A percentile compares a stretch with the other conserved stretches of the same genome.
Evolutionary conservation across 2,888 invertebrate genomes (phyloP).

Genomic region (Antheraea assamensis): DNA sequence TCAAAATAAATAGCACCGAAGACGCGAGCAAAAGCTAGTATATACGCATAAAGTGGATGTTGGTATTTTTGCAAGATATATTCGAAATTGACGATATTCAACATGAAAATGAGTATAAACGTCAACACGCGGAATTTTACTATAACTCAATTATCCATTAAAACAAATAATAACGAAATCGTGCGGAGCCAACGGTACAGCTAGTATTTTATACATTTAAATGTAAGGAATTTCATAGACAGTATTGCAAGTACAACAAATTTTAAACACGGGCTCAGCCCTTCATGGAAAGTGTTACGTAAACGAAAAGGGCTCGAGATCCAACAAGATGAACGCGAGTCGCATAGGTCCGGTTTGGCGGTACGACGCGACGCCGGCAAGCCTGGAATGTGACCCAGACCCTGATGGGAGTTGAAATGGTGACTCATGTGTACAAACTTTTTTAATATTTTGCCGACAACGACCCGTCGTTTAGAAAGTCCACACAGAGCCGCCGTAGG

Average conservation of each 20-base stretch:
- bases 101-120: no score
- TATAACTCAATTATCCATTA: no score
- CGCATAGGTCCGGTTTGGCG: conserved; percentile 58
- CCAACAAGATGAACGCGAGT: conserved; percentile 45
- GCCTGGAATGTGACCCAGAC: conserved; percentile 79
- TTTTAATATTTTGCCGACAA: conserved; percentile 44
- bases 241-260: background rate
- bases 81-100: no score
- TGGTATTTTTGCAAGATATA: no score
- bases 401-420: conserved; percentile 62
- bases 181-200: background rate
- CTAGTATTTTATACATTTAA: background rate
- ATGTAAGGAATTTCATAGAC: background rate
- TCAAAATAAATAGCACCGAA: no score
- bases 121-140: no score
- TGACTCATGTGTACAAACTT: conserved; percentile 68
- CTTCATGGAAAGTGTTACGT: conserved; percentile 47
- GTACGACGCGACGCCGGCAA: conserved; percentile 41
- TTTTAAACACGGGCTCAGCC: conserved; percentile 6
- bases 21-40: no score
- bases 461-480: conserved; percentile 68
- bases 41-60: no score
- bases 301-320: conserved; percentile 42
- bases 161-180: no score
- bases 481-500: conserved; percentile 56